Conservation (phyloP, 1,140 invertebrate species). For the Ctenoplectra terminalis region DNA sequence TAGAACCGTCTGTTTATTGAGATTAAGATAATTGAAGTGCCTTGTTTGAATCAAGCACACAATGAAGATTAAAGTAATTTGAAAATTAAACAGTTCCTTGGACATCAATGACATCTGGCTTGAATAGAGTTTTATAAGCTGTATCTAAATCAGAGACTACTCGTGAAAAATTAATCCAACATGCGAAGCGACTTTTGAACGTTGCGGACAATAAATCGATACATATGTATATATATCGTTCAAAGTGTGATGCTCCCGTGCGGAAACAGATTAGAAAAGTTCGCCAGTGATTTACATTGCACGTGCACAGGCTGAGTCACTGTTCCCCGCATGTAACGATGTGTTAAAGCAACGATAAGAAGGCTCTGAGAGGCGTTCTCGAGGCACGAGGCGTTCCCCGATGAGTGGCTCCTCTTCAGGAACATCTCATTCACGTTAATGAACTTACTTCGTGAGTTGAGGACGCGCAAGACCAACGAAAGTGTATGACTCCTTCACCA, state of each 20-base stretch:
- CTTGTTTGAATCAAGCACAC: background rate
- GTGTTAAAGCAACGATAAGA: constrained; percentile 70
- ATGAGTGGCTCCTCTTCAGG: constrained; percentile 61
- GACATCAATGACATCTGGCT: background rate
- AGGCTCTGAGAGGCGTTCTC: constrained; percentile 51
- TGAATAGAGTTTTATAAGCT: too few species aligned
- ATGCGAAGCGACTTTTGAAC: background rate
- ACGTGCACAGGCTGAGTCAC: constrained; percentile 16
- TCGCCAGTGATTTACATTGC: constrained; percentile 45
- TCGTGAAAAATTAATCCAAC: background rate
- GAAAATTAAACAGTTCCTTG: background rate
- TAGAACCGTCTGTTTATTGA: background rate
- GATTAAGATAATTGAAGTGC: constrained; percentile 17
- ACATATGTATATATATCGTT: constrained; percentile 33
- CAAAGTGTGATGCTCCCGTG: background rate
- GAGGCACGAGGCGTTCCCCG: constrained; percentile 39
- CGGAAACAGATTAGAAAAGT: constrained; percentile 53
- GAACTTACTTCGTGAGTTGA: constrained; percentile 56
- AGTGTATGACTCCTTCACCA: background rate
- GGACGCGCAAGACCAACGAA: background rate
- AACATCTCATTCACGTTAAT: constrained; percentile 70
- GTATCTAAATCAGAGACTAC: background rate
- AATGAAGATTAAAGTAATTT: background rate
- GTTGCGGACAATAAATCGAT: background rate
- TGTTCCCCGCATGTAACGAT: constrained; percentile 58